Evolutionary conservation across 1,140 invertebrate species (phyloP).

Genomic region (Saccostrea cuccullata): DNA sequence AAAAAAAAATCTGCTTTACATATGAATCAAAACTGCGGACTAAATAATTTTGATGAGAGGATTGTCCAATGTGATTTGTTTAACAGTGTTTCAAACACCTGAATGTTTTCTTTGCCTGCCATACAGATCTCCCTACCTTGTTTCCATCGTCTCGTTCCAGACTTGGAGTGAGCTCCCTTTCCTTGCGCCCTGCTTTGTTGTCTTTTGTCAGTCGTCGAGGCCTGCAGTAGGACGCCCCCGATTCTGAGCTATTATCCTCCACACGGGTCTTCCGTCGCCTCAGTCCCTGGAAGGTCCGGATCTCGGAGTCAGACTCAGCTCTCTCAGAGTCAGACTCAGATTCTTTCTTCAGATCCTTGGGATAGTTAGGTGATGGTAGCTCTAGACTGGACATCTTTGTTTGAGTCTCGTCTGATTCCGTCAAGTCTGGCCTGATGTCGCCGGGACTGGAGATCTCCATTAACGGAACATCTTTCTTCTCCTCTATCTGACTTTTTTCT

Average conservation of each 20-base stretch:
- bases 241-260: slow-evolving; percentile 50
- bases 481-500: slow-evolving; percentile 21
- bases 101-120: too few species aligned
- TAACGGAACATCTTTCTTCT: neutral
- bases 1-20: too few species aligned
- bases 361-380: neutral
- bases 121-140: neutral
- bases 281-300: slow-evolving; percentile 42
- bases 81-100: too few species aligned
- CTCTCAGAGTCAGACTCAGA: slow-evolving; percentile 56
- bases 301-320: slow-evolving; percentile 40
- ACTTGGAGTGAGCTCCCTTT: slow-evolving; percentile 10
- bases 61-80: too few species aligned
- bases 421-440: neutral
- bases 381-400: neutral
- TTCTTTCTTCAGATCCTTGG: slow-evolving; percentile 47
- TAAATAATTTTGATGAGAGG: too few species aligned
- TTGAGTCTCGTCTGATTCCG: neutral
- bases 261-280: neutral
- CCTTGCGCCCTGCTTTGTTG: neutral
- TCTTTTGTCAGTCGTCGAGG: neutral
- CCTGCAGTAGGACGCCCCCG: slow-evolving; percentile 35
- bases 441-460: neutral
- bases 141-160: neutral
- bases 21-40: too few species aligned